Evolutionary conservation across 2,888 invertebrate genomes (phyloP).

Genomic region (Sycophila texana): DNA sequence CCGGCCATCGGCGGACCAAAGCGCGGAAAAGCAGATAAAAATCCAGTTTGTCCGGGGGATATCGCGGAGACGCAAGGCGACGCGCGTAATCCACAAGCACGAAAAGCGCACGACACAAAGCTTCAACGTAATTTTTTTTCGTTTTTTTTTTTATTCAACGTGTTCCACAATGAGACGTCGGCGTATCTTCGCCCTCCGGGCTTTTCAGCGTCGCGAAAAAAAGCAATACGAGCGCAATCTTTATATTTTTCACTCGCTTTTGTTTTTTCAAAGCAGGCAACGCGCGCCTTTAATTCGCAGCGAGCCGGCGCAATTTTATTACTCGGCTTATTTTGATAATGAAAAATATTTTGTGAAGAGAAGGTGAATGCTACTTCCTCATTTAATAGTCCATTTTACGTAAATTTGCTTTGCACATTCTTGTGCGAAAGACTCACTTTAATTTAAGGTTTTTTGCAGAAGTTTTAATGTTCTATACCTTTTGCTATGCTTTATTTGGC

Average conservation of each 20-base stretch:
- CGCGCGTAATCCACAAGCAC: conserved; percentile 1
- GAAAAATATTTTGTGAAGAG: too few species aligned
- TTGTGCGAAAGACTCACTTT: too few species aligned
- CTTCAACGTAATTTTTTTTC: conserved; percentile 23
- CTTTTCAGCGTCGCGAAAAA: conserved; percentile 32
- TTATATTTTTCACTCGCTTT: conserved; percentile 7
- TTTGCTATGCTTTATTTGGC: too few species aligned
- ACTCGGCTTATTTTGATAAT: too few species aligned
- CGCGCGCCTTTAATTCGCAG: conserved; percentile 19
- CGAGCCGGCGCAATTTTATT: not conserved
- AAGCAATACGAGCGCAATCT: not conserved
- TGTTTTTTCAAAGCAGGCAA: not conserved
- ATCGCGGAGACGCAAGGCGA: too few species aligned
- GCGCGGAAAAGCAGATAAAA: not conserved
- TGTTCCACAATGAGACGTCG: conserved; percentile 9
- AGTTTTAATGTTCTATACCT: too few species aligned
- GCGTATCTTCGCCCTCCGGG: not conserved
- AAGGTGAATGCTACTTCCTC: too few species aligned
- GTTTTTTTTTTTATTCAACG: not conserved
- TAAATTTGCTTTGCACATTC: too few species aligned
- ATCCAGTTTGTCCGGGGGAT: too few species aligned
- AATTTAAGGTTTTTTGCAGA: too few species aligned
- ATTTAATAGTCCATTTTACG: too few species aligned
- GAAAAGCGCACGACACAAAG: conserved; percentile 21
- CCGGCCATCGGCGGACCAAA: not conserved